Percentiles rank a stretch among this genome's conserved stretches.
phyloP scores from a whole-genome alignment of 2,797 vertebrate genomes.

The Synaphobranchus kaupii region DNA sequence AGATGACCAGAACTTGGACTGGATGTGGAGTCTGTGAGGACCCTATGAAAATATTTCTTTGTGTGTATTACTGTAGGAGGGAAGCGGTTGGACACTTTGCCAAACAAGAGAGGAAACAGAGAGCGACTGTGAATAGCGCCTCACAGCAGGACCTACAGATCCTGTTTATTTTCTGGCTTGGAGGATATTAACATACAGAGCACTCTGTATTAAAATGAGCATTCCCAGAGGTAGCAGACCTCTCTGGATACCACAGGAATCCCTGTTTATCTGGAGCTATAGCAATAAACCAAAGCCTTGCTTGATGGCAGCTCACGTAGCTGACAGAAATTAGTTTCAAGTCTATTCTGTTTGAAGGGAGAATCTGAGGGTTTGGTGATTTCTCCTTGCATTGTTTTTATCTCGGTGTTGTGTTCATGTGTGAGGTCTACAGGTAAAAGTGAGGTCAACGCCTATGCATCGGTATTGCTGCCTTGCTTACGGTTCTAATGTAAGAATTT shows the following conservation, averaged over 20 bases:
- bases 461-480: neutral
- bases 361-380: neutral
- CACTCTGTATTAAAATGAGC: conserved; percentile 17
- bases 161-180: conserved; percentile 16
- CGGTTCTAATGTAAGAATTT: neutral
- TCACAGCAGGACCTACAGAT: conserved; percentile 8
- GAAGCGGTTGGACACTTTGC: neutral
- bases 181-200: conserved; percentile 23
- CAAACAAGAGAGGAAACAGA: conserved; percentile 17
- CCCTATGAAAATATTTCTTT: neutral
- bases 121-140: conserved; percentile 4
- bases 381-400: conserved; percentile 2
- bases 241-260: neutral
- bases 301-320: neutral
- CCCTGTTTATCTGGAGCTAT: conserved; percentile 13
- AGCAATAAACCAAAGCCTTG: neutral
- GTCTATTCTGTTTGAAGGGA: neutral
- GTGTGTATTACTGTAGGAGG: neutral
- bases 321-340: neutral
- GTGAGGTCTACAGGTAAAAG: neutral
- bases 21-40: neutral
- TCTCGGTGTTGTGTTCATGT: neutral
- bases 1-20: conserved; percentile 12
- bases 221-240: neutral
- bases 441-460: neutral